Evolutionary conservation across 1,140 invertebrate species (phyloP), one percentile per base, ranked within the genome.

Genomic region (Drosophila navojoa): DNA sequence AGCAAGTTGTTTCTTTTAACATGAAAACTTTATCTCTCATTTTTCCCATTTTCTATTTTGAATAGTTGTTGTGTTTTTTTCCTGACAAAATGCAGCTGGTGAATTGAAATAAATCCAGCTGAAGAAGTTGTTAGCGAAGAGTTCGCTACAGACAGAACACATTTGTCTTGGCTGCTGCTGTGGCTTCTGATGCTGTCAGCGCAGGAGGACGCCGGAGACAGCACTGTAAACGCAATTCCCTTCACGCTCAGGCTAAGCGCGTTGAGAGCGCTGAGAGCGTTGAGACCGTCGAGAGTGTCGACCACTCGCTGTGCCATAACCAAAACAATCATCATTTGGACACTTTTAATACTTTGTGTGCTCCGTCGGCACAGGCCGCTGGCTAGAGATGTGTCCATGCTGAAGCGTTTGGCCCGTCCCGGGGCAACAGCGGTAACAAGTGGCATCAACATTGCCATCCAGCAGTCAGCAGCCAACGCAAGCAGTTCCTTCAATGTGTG

Each of bases 301-400:
- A 44, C 63, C 53, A 42, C 35, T 49, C 47, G 62, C 58, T 71
- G 66, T 71, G 73, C 79, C 79, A 89, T 77, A 85, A 80, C 81
- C 77, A 62, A 87, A 87, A 87, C 82, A 87, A 87, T 87, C 82
- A 87, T 87, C 84, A 89, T 87, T 89, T 82, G 82, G 82, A 87
- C 82, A 87, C 82, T 87, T 89, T 89, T 87, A 87, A 87, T 87
- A 87, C 82, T 87, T 87, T 89, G 59, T 76, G 58, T 76, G 59
- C 61, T 53, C 71, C 50, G 60, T 72, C 54, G 53, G 75, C 66
- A 52, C 16, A 27, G 29, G 11, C 49, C 62, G 47, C 38, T 44
- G 38, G 49, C 67, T 69, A 40, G 29, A 49, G 29, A 32, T 40
- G 49, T 52, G 55, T 45, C 35, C 32, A 58, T 52, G 63, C 60